Conservation (phyloP, 2,113 vertebrate genomes). For the Thalassoma bifasciatum region DNA sequence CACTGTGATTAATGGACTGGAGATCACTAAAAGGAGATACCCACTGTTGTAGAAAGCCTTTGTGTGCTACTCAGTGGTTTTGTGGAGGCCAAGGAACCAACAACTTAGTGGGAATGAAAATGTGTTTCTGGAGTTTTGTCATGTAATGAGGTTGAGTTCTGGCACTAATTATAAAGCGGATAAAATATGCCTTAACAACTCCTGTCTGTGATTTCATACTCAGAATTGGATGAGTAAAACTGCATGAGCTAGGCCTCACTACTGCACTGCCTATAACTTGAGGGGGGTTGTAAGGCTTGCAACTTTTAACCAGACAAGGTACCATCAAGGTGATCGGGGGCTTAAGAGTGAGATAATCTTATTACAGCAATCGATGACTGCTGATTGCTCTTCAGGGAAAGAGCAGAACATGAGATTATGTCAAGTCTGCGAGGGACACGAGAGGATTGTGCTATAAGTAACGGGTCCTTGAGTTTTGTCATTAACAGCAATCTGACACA, state of each 20-base stretch:
- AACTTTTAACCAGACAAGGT: conserved; percentile 48
- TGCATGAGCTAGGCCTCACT: too few relatives aligned
- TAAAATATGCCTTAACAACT: background rate
- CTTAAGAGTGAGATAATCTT: conserved; percentile 71
- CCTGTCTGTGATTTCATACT: too few relatives aligned
- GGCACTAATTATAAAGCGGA: background rate
- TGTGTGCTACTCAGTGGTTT: background rate
- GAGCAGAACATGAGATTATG: conserved; percentile 1
- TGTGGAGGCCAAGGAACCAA: conserved; percentile 4
- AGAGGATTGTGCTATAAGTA: background rate
- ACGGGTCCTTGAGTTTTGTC: conserved; percentile 1
- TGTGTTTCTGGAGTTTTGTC: background rate
- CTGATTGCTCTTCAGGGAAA: conserved; percentile 60
- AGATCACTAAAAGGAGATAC: conserved; percentile 5
- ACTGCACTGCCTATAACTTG: conserved; percentile 8
- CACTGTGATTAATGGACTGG: conserved; percentile 22
- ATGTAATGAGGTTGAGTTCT: background rate
- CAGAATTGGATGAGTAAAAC: too few relatives aligned
- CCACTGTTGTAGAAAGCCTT: background rate
- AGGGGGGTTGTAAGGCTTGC: conserved; percentile 24
- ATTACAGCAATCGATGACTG: conserved; percentile 69
- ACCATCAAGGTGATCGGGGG: conserved; percentile 70
- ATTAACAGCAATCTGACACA: conserved; percentile 1
- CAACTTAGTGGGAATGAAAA: conserved; percentile 12
- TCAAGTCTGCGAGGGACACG: conserved; percentile 3